A percentile compares a stretch with the other conserved stretches of the same genome.
phyloP scores from a whole-genome alignment of 2,797 vertebrate genomes.

The Parauchenoglanis ngamensis region DNA sequence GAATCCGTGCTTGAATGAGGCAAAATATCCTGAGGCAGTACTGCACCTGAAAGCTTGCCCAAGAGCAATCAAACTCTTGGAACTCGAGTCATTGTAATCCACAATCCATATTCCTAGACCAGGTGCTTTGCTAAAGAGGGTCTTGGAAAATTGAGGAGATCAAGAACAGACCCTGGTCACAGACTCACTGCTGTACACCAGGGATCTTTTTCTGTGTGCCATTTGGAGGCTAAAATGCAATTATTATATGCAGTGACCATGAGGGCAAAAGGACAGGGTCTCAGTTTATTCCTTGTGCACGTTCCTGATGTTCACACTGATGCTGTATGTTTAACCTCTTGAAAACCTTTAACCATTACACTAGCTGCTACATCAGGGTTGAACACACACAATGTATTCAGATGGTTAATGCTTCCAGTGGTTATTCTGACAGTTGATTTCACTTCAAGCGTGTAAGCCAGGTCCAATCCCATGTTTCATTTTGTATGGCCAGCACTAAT shows the following conservation, averaged over 20 bases:
- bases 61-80: conserved; percentile 5
- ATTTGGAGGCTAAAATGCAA: not conserved
- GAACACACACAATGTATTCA: not conserved
- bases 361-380: not conserved
- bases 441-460: not conserved
- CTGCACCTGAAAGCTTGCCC: not conserved
- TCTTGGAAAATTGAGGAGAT: not conserved
- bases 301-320: conserved; percentile 1
- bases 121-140: not conserved
- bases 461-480: conserved; percentile 26
- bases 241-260: not conserved
- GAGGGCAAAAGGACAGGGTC: not conserved
- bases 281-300: not conserved
- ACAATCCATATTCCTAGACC: not conserved
- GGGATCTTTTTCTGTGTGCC: not conserved
- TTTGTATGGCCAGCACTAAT: conserved; percentile 41
- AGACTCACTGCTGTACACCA: not conserved
- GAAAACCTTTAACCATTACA: not conserved
- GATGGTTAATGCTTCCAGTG: not conserved
- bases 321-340: not conserved
- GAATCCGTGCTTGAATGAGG: not conserved
- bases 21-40: conserved; percentile 1
- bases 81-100: not conserved
- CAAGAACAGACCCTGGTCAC: not conserved
- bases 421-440: not conserved